Percentiles rank a stretch among this genome's conserved stretches.
These are phyloP conservation scores for Cephus sareptanus DNA, from an alignment of 2,888 invertebrate genomes.

Conservation along the genomic window DNA sequence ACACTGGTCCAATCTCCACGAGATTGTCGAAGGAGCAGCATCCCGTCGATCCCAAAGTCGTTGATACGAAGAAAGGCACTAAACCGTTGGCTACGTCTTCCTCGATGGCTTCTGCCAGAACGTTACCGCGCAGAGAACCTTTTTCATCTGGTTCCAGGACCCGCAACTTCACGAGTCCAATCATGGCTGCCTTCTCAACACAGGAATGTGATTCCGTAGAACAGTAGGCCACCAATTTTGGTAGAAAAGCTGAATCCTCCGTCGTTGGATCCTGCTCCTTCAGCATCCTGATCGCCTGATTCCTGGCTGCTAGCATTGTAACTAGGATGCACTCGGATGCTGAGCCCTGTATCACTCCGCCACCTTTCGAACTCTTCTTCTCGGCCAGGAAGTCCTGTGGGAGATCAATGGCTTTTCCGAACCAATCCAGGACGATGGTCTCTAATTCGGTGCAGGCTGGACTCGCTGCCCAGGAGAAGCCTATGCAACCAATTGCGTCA, in stretches of 20 bases:
- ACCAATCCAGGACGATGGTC: constrained; percentile 86
- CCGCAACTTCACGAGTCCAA: constrained; percentile 78
- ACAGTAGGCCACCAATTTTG: constrained; percentile 81
- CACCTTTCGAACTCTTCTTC: constrained; percentile 73
- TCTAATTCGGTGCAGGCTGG: constrained; percentile 90
- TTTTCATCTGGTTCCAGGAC: constrained; percentile 79
- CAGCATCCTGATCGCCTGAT: constrained; percentile 76
- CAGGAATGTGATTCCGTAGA: constrained; percentile 81
- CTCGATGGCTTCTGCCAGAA: constrained; percentile 73
- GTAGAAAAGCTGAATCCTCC: constrained; percentile 78
- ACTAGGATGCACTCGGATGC: constrained; percentile 87
- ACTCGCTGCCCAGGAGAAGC: constrained; percentile 95
- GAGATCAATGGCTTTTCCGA: constrained; percentile 79
- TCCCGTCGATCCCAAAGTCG: constrained; percentile 86
- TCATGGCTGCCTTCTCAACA: constrained; percentile 83
- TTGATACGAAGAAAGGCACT: constrained; percentile 85
- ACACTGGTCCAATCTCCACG: constrained; percentile 80
- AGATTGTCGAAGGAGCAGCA: constrained; percentile 87
- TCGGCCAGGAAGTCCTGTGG: constrained; percentile 75
- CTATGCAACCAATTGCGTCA: constrained; percentile 96
- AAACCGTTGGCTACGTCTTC: constrained; percentile 81
- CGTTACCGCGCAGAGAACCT: constrained; percentile 74
- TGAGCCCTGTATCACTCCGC: constrained; percentile 86
- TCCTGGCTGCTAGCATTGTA: constrained; percentile 80
- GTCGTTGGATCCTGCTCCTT: constrained; percentile 69